phyloP scores from a whole-genome alignment of 2,888 invertebrate genomes.

The Agrochola litura region DNA sequence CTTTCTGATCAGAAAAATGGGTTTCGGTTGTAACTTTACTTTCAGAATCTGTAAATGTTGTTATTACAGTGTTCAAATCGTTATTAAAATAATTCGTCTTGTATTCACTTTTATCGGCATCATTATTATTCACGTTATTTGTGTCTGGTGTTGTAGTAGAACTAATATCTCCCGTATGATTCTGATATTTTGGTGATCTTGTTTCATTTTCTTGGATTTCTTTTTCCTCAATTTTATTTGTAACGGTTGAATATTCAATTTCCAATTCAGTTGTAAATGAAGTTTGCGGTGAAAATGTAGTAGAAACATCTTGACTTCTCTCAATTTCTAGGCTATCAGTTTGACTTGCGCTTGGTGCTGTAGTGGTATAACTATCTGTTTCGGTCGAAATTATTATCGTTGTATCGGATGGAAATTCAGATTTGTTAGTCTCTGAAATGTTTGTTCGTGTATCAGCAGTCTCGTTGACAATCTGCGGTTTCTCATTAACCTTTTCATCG shows the following conservation, averaged over 20 bases:
- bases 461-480: conserved; percentile 22
- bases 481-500: conserved; percentile 16
- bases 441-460: conserved; percentile 22
- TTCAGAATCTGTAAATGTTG: conserved; percentile 7
- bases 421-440: conserved; percentile 16
- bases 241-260: conserved; percentile 1
- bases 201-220: conserved; percentile 1
- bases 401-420: conserved; percentile 2
- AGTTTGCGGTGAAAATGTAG: neutral
- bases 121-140: conserved; percentile 7
- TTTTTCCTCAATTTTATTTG: neutral
- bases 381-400: conserved; percentile 20
- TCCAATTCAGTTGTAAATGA: conserved; percentile 4
- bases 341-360: conserved; percentile 23
- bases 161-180: conserved; percentile 8
- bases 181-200: neutral
- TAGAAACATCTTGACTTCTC: conserved; percentile 9
- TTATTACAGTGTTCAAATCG: neutral
- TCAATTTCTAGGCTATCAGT: conserved; percentile 22
- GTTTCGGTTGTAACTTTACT: conserved; percentile 12
- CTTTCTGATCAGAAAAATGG: neutral
- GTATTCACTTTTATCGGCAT: conserved; percentile 4
- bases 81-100: neutral
- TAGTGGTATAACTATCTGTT: conserved; percentile 5
- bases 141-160: neutral